A percentile compares a stretch with the other conserved stretches of the same genome.
phyloP scores from a whole-genome alignment of 2,797 vertebrate genomes.

The Sparus aurata region DNA sequence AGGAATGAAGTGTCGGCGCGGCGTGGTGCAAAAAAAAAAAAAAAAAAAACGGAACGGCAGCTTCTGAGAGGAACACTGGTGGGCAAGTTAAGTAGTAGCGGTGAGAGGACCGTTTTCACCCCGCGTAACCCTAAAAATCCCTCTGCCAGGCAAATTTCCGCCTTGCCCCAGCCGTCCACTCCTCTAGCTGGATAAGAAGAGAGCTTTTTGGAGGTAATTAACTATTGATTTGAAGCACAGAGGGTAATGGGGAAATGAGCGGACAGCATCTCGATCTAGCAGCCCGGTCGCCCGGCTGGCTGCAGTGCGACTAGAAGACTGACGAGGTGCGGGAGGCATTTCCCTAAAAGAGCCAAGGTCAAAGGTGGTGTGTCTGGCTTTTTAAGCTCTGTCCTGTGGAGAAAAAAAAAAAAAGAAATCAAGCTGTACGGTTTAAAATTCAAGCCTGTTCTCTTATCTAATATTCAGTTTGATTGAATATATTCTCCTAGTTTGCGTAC shows the following conservation, averaged over 20 bases:
- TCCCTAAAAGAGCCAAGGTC: slow-evolving; percentile 40
- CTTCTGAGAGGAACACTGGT: slow-evolving; percentile 68
- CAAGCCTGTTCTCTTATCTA: background rate
- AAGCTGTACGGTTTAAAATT: background rate
- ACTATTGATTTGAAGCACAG: slow-evolving; percentile 85
- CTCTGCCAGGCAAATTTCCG: slow-evolving; percentile 63
- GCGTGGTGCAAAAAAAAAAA: too few relatives aligned
- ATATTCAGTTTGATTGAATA: slow-evolving; percentile 12
- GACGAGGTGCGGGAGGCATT: slow-evolving; percentile 36
- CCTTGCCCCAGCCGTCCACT: slow-evolving; percentile 59
- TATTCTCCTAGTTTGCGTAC: slow-evolving; percentile 14
- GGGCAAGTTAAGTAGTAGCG: slow-evolving; percentile 71
- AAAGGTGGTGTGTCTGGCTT: slow-evolving; percentile 44
- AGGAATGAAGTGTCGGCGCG: slow-evolving; percentile 58
- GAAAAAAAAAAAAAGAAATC: background rate
- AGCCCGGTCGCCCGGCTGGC: slow-evolving; percentile 33
- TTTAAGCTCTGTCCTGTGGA: slow-evolving; percentile 22
- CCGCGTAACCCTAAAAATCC: slow-evolving; percentile 52
- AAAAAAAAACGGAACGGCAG: slow-evolving; percentile 63
- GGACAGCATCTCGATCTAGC: slow-evolving; percentile 69
- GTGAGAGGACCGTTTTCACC: slow-evolving; percentile 71
- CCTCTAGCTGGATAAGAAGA: slow-evolving; percentile 67
- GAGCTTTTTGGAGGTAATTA: slow-evolving; percentile 83
- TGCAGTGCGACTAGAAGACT: slow-evolving; percentile 35
- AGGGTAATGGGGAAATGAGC: slow-evolving; percentile 81